Base-by-base conservation (phyloP, 2,888 invertebrate genomes). In the Sicus ferrugineus region DNA sequence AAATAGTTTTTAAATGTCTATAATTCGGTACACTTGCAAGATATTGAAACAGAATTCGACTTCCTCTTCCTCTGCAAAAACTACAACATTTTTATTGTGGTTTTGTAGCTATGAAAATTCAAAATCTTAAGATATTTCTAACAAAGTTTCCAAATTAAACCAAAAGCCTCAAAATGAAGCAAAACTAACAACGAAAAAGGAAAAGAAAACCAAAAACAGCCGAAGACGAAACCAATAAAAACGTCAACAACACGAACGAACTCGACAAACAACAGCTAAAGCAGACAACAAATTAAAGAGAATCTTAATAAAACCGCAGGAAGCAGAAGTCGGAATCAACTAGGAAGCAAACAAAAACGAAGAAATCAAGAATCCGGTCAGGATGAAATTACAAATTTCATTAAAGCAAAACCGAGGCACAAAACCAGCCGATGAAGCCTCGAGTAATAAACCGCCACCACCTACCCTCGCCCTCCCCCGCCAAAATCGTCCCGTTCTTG, bases 301-400 rank as follows among this genome's bases (percentile, higher is more conserved):
- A 65, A 65, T 26, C 64, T 52, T 52, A 65, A 65, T 65, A 65
- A 65, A 54, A 52, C 52, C 64, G 14, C 50, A 23, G 34, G 52
- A 34, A 21, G 23, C 23, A 64, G n/a, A n/a, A 52, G 23, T 23
- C 23, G 52, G 52, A 65, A 52, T 52, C 46, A 19, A 28, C 9
- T 7, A 52, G 21, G 34, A n/a, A 19, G 28, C 54, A 21, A 54
- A 23, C 26, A 30, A 14, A 3, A 30, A n/a, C 9, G 23, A 61
- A 42, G 21, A 38, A 48, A 52, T 46, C 67, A 21, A 34, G 28
- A 58, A 67, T 65, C 64, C 28, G 21, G 21, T 34, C 34, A 34
- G 34, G 64, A 65, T 67, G 58, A 56, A 67, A 67, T 67, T 67
- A 67, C 58, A 56, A 58, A 67, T 67, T 67, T 67, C 58, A 67